Conservation (phyloP, 2,797 vertebrate species). For the Jordanella pulchra region DNA sequence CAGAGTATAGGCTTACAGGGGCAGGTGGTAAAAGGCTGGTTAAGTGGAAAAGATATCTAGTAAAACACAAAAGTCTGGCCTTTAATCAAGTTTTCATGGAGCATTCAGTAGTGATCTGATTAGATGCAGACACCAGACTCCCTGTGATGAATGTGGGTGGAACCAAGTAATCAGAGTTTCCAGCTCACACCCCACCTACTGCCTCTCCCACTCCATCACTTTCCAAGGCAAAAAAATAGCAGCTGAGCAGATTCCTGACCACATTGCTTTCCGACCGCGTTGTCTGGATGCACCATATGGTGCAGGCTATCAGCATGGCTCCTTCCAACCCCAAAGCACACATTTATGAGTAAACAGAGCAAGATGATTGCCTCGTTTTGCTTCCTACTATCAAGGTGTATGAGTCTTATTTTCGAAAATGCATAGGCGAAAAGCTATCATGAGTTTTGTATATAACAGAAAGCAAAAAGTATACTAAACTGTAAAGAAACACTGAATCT, state of each 20-base stretch:
- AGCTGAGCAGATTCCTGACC: conserved; percentile 60
- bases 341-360: conserved; percentile 29
- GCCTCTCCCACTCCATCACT: conserved; percentile 36
- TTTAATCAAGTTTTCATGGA: conserved; percentile 79
- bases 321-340: conserved; percentile 42
- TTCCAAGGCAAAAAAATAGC: conserved; percentile 57
- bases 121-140: conserved; percentile 69
- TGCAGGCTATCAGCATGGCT: conserved; percentile 38
- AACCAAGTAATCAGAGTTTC: conserved; percentile 30
- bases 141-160: conserved; percentile 70
- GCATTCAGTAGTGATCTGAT: conserved; percentile 76
- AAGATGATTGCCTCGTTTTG: conserved; percentile 31
- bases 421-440: conserved; percentile 4
- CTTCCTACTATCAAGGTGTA: conserved; percentile 18
- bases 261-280: conserved; percentile 62
- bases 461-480: conserved; percentile 15
- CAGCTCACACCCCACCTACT: conserved; percentile 8
- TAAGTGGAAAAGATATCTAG: conserved; percentile 74
- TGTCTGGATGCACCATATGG: conserved; percentile 69
- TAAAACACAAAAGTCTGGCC: conserved; percentile 73
- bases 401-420: background rate
- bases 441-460: background rate
- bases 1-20: conserved; percentile 70
- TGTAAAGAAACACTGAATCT: conserved; percentile 30
- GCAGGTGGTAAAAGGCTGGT: conserved; percentile 75